These are phyloP conservation scores for Rhea americana DNA, from an alignment of 2,113 vertebrate genomes.

Conservation along the genomic window DNA sequence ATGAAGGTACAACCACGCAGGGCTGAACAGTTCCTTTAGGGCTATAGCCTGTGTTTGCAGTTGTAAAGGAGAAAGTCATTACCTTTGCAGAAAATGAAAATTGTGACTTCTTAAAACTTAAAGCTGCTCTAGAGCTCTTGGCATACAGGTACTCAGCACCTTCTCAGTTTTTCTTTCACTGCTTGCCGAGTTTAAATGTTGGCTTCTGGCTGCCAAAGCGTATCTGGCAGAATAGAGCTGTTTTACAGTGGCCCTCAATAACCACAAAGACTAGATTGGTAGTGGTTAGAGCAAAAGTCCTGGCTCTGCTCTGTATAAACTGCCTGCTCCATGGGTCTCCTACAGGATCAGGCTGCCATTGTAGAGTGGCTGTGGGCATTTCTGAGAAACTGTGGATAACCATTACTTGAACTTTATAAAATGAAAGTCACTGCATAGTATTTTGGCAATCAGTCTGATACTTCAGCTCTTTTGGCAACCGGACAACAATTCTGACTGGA, in stretches of 20 bases:
- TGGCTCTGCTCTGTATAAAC: neutral
- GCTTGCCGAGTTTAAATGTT: slow-evolving; percentile 63
- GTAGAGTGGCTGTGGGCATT: slow-evolving; percentile 39
- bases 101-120: neutral
- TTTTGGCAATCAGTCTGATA: neutral
- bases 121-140: slow-evolving; percentile 53
- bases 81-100: slow-evolving; percentile 1
- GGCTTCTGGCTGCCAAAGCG: slow-evolving; percentile 61
- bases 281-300: slow-evolving; percentile 52
- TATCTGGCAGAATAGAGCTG: slow-evolving; percentile 66
- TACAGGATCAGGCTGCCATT: slow-evolving; percentile 15
- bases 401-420: slow-evolving; percentile 8
- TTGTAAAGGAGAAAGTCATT: neutral
- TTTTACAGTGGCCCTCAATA: slow-evolving; percentile 64
- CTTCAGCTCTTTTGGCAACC: neutral
- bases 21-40: neutral
- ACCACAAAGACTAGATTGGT: slow-evolving; percentile 54
- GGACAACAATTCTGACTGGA: neutral
- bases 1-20: neutral
- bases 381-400: slow-evolving; percentile 65
- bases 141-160: slow-evolving; percentile 52
- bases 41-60: slow-evolving; percentile 3
- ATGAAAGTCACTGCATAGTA: neutral
- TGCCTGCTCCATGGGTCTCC: slow-evolving; percentile 39
- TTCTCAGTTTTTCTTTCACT: slow-evolving; percentile 65